phyloP scores from a whole-genome alignment of 2,113 vertebrate species.

The Cryptomyrus ogoouensis region DNA sequence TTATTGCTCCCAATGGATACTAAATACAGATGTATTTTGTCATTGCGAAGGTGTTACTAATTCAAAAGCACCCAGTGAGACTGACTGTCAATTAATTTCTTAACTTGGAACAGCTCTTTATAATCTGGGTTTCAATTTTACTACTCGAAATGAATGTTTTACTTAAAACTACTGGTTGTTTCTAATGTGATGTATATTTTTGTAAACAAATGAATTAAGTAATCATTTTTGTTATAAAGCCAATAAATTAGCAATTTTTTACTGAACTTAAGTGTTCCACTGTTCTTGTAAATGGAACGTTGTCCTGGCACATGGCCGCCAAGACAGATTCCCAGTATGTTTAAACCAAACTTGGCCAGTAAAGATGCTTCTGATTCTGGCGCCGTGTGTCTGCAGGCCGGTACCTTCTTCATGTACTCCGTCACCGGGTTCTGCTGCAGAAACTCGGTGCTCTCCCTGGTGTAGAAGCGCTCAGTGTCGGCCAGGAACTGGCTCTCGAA shows the following conservation, averaged over 20 bases:
- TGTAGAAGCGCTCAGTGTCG: conserved; percentile 97
- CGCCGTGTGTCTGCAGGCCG: not conserved
- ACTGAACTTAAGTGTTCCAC: not conserved
- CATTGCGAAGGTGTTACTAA: not conserved
- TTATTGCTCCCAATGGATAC: not conserved
- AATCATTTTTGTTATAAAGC: not conserved
- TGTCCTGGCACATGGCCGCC: not conserved
- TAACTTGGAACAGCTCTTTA: not conserved
- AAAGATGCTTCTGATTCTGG: not conserved
- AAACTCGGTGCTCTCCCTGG: conserved; percentile 96
- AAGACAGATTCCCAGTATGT: not conserved
- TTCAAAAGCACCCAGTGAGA: not conserved
- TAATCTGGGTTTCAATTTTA: not conserved
- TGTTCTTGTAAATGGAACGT: not conserved
- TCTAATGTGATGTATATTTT: not conserved
- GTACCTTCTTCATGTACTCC: conserved; percentile 98
- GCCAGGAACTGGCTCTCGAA: conserved; percentile 97
- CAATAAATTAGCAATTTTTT: not conserved
- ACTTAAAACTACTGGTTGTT: not conserved
- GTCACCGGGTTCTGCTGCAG: conserved; percentile 97
- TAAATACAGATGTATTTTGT: not conserved
- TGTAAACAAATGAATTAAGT: not conserved
- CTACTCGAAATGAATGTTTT: not conserved
- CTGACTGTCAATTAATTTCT: not conserved
- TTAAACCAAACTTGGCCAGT: not conserved